Base-by-base conservation (phyloP, 1,140 invertebrate species). In the Drosophila watanabei region DNA sequence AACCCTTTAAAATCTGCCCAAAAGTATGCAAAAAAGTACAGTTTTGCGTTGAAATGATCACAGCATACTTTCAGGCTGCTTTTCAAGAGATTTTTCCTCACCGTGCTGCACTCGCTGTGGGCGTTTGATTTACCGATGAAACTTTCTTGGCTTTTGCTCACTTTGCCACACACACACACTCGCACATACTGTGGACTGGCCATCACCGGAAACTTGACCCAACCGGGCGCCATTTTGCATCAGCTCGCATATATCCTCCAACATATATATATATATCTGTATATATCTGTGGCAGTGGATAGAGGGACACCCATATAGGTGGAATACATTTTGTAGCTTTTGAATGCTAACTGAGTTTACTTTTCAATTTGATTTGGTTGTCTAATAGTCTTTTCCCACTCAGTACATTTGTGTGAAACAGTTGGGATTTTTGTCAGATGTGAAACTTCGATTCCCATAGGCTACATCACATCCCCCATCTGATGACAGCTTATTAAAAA, bases 361-460 rank as follows among this genome's bases (percentile, higher is more conserved):
- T 90, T 89, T 89, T 85, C 86, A 90, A 90, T 89, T 90, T 90
- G 85, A 89, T 89, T 89, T 89, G 71, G 70, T 82, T 71, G 75
- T 85, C 86, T 79, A 76, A 85, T n/a, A n/a, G n/a, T n/a, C n/a
- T n/a, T n/a, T n/a, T n/a, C n/a, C n/a, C n/a, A n/a, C n/a, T n/a
- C n/a, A n/a, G n/a, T n/a, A n/a, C n/a, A n/a, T n/a, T n/a, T n/a
- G n/a, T n/a, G n/a, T n/a, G n/a, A n/a, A n/a, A n/a, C n/a, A n/a
- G n/a, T n/a, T n/a, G n/a, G n/a, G n/a, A n/a, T n/a, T n/a, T n/a
- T n/a, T n/a, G n/a, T n/a, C n/a, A n/a, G n/a, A n/a, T n/a, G n/a
- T n/a, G n/a, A n/a, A n/a, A n/a, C n/a, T n/a, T n/a, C n/a, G n/a
- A n/a, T n/a, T n/a, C n/a, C n/a, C n/a, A n/a, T n/a, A n/a, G n/a